phyloP scores from a whole-genome alignment of 2,797 vertebrate species.

The Sebastes ruberrimus region DNA sequence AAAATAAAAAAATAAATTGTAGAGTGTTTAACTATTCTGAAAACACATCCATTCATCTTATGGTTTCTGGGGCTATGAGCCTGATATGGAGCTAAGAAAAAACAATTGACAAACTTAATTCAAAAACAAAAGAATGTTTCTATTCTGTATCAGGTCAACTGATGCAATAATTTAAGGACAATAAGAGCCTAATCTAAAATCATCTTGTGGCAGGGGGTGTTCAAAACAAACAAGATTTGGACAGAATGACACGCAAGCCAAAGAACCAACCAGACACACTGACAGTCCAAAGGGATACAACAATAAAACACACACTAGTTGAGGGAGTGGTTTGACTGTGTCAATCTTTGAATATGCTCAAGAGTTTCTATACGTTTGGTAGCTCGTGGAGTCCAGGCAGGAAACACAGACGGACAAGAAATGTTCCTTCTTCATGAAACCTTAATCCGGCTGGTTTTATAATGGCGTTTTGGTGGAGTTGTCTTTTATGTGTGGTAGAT shows the following conservation, averaged over 20 bases:
- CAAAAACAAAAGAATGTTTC: constrained; percentile 8
- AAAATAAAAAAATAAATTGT: constrained; percentile 2
- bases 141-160: constrained; percentile 84
- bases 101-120: constrained; percentile 2
- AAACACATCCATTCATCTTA: constrained; percentile 32
- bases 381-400: constrained; percentile 6
- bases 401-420: background rate
- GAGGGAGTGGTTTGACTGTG: constrained; percentile 37
- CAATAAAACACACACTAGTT: background rate
- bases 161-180: constrained; percentile 75
- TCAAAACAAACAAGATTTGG: constrained; percentile 15
- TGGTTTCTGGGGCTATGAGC: constrained; percentile 37
- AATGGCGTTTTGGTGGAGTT: constrained; percentile 19
- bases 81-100: constrained; percentile 38
- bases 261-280: background rate
- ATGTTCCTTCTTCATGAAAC: constrained; percentile 7
- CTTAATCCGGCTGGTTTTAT: background rate
- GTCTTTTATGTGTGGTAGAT: constrained; percentile 77
- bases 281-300: background rate
- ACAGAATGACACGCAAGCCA: constrained; percentile 22
- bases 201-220: constrained; percentile 10
- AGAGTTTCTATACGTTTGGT: constrained; percentile 29
- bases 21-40: constrained; percentile 29
- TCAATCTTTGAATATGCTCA: constrained; percentile 35
- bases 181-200: constrained; percentile 45